phyloP scores from a whole-genome alignment of 2,888 invertebrate species.

The Diogma glabrata region DNA sequence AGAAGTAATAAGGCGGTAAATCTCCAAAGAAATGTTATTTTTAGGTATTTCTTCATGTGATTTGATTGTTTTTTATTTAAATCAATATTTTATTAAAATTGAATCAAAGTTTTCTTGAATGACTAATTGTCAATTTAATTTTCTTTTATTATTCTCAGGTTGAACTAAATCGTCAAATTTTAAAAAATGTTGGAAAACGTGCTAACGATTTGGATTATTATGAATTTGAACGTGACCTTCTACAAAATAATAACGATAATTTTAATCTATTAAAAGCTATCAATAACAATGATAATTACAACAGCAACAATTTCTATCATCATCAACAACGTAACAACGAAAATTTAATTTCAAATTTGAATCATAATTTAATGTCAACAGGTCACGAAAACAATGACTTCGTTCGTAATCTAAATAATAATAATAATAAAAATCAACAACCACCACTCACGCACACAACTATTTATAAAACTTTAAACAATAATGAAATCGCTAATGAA shows the following conservation, averaged over 20 bases:
- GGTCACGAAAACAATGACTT: background rate
- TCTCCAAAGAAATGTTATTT: too few species aligned
- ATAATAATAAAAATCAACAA: constrained; percentile 17
- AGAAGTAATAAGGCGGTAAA: too few species aligned
- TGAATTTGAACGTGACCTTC: constrained; percentile 15
- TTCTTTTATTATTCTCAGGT: constrained; percentile 33
- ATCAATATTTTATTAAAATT: too few species aligned
- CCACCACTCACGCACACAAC: too few species aligned
- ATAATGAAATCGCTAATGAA: constrained; percentile 17
- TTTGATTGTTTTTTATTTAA: too few species aligned
- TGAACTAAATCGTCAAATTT: constrained; percentile 59
- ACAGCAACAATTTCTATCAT: constrained; percentile 17
- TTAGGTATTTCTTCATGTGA: too few species aligned
- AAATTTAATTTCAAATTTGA: background rate
- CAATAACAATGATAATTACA: constrained; percentile 18
- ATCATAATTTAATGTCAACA: constrained; percentile 21
- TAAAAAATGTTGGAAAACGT: constrained; percentile 69
- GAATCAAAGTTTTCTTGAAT: too few species aligned
- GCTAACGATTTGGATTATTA: constrained; percentile 18
- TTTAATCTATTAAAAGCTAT: constrained; percentile 3
- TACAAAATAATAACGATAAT: constrained; percentile 11
- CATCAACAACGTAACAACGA: constrained; percentile 16
- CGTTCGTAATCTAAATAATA: constrained; percentile 4
- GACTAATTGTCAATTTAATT: too few species aligned
- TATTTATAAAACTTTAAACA: too few species aligned